A percentile compares a stretch with the other conserved stretches of the same genome.
Evolutionary conservation across 2,888 invertebrate genomes (phyloP).

Genomic region (Tipula unca): DNA sequence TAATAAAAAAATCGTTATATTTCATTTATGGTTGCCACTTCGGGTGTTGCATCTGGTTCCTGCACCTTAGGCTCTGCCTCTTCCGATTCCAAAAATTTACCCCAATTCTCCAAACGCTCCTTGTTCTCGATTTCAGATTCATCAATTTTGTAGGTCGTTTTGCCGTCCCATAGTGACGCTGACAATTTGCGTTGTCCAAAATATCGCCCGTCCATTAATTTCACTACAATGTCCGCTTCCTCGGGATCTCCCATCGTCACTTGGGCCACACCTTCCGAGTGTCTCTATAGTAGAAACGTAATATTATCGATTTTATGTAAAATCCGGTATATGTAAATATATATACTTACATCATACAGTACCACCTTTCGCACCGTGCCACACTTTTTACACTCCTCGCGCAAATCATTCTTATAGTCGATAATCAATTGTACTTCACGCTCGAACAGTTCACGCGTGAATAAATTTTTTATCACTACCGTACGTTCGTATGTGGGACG

Average conservation of each 20-base stretch:
- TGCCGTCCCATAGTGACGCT: slow-evolving; percentile 92
- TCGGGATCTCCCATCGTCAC: slow-evolving; percentile 84
- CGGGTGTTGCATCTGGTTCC: neutral
- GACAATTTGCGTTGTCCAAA: slow-evolving; percentile 78
- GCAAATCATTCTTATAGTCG: slow-evolving; percentile 83
- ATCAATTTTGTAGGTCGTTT: slow-evolving; percentile 72
- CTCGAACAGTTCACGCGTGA: slow-evolving; percentile 82
- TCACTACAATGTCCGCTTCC: slow-evolving; percentile 84
- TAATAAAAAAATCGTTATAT: neutral
- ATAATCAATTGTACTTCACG: slow-evolving; percentile 79
- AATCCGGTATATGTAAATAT: neutral
- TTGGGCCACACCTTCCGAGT: slow-evolving; percentile 91
- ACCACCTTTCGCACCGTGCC: slow-evolving; percentile 88
- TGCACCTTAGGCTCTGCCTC: neutral
- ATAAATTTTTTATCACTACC: slow-evolving; percentile 90
- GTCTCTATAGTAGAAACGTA: slow-evolving; percentile 47
- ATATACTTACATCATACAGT: slow-evolving; percentile 71
- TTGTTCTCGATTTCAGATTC: slow-evolving; percentile 85
- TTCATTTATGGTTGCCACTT: neutral
- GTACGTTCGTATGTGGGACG: slow-evolving; percentile 80
- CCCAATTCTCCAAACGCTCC: slow-evolving; percentile 80
- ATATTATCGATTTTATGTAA: neutral
- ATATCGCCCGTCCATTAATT: slow-evolving; percentile 79
- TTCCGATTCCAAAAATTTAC: slow-evolving; percentile 63
- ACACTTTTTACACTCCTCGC: slow-evolving; percentile 82